Base-by-base conservation (phyloP, 2,113 vertebrate genomes). In the Brachyhypopomus gauderio region DNA sequence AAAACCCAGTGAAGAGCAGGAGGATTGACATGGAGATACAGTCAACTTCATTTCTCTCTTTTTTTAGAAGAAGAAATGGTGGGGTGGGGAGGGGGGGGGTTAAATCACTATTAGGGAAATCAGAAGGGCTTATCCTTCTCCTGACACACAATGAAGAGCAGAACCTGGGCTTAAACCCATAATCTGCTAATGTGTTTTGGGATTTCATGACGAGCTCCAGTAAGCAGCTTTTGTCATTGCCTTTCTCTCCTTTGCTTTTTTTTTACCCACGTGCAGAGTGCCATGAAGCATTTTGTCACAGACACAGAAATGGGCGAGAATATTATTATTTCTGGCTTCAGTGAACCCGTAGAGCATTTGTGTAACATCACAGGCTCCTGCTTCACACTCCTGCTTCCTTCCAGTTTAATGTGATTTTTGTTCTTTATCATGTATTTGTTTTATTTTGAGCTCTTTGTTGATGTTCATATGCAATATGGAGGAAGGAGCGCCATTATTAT, bases 181-280 rank as follows among this genome's bases (percentile, higher is more conserved):
- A 86, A 88, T 82, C 77, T 84, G 85, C 75, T 87, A 85, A 86
- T 84, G 85, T 87, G 87, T 79, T 81, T 75, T 82, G 79, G 80
- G 75, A 45, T 80, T 84, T 84, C 79, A 84, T 85, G 82, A 58
- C 77, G 78, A 85, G 87, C 74, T 76, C 79, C 79, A 80, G 58
- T 88, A 79, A 83, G 75, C 84, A 87, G 86, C 74, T 75, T 83
- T 83, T 87, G 84, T 81, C 69, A 83, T 78, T 67, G 67, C 80
- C 41, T 36, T 12, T 48, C 36, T 48, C 36, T 48, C 38, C 20
- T 17, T 34, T 1, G 27, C 4, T 48, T 19, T 59, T 14, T 64
- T 67, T 30, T 55, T n/a, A 66, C 62, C 38, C 59, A 56, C 75
- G 77, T 36, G 73, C 60, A 63, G 19, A 72, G 73, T 79, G 69